Base-by-base conservation (phyloP, 2,797 vertebrate species). In the Acrossocheilus wenchowensis region DNA sequence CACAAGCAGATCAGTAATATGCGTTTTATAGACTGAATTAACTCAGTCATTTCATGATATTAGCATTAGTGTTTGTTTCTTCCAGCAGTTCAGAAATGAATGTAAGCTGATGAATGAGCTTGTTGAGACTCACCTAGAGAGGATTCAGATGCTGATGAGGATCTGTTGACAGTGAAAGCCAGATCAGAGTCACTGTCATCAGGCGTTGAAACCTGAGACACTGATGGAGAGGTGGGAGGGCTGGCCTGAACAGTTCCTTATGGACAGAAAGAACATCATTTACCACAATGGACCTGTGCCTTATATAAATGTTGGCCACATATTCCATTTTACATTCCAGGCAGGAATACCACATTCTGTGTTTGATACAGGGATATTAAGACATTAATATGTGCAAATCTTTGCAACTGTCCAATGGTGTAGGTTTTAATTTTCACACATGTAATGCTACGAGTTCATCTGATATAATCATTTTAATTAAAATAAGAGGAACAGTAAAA, bases 131-230 rank as follows among this genome's bases (percentile, higher is more conserved):
- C 94, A 99, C 98, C 98, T 39, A 99, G 95, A 1, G 98, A 99
- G 4, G 98, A 99, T 92, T 99, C 98, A 0, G 98, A 99, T 41
- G 97, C 97, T 4, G 98, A 99, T 0, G 98, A 99, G 0, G 98
- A 99, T 91, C 97, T 96, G 95, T 98, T 99, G 91, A 98, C 97
- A 0, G 97, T 98, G 95, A 99, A 98, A 88, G 96, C 97, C 96
- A 98, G 95, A 90, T 99, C 98, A 4, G 98, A 99, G 93, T 99
- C 98, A 1, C 98, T 99, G 94, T 99, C 98, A 0, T 99, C 97
- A 90, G 97, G 96, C 5, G 97, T 97, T 90, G 97, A 98, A 9
- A 96, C 96, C n/a, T 97, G 97, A 54, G 98, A 99, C 72, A 96
- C 95, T 86, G 97, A 97, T 74, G 97, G 96, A 74, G 98, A 98